Base-by-base conservation (phyloP, 1,140 invertebrate genomes). In the Drosophila tsacasi region DNA sequence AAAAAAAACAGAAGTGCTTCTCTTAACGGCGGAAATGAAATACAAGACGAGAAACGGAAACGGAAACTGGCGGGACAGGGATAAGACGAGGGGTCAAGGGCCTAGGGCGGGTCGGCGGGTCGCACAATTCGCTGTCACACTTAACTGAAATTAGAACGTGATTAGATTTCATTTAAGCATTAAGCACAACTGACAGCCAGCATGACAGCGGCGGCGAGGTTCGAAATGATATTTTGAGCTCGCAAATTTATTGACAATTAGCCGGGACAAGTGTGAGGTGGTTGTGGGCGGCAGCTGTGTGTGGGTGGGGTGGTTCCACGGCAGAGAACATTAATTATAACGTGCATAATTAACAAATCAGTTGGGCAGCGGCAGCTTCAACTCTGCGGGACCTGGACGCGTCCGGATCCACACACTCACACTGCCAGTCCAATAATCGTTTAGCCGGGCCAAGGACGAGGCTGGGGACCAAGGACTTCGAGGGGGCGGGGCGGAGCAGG, bases 151-250 rank as follows among this genome's bases (percentile, higher is more conserved):
- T 87, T 87, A 87, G 83, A 84, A 87, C 84, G 84, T 87, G 83
- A 87, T 87, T 87, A 89, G 83, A 89, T 87, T 87, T 89, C 81
- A 89, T 87, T 87, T 87, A 89, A 77, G 81, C 81, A 83, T 89
- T 83, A 77, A 83, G 73, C 76, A 73, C 76, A 83, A 89, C 76
- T 89, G 83, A 89, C 83, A 87, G 80, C 57, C 84, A 89, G 80
- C 72, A 74, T 77, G 84, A 89, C 80, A 87, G 83, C 39, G 40
- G 37, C 19, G 39, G 39, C 25, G 19, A 50, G 49, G 49, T 67
- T 60, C 55, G 79, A 77, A 81, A 83, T 89, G 63, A 89, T 89
- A 78, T 87, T 89, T 87, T 67, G 76, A 71, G 80, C 81, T 68
- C 40, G 77, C 65, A 83, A 89, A 89, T 87, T 81, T 81, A 87